A percentile compares a stretch with the other conserved stretches of the same genome.
These are phyloP conservation scores for Palythoa heliodiscus DNA, from an alignment of 92 coral and sea anemone genomes.

Conservation along the genomic window DNA sequence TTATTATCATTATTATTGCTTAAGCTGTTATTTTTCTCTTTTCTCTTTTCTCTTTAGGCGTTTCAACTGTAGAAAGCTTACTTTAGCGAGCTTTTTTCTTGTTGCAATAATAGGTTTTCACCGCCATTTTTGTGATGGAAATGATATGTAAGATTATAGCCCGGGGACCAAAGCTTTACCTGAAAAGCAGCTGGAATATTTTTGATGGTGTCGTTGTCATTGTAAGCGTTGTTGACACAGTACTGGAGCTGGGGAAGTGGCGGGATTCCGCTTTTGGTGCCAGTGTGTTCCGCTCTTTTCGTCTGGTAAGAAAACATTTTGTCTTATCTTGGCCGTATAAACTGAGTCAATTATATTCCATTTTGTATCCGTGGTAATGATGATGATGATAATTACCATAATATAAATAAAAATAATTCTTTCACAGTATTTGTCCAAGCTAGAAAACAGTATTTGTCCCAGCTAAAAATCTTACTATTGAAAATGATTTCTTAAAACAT, in stretches of 20 bases:
- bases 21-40: not conserved
- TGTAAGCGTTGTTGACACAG: conserved; percentile 45
- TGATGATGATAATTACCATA: too few species aligned
- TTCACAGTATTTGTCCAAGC: too few species aligned
- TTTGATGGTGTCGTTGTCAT: conserved; percentile 58
- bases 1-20: too few species aligned
- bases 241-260: conserved; percentile 30
- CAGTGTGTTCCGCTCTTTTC: conserved; percentile 44
- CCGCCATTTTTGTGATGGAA: conserved; percentile 51
- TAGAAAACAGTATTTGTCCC: too few species aligned
- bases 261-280: conserved; percentile 28
- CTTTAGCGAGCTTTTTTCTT: not conserved
- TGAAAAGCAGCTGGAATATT: conserved; percentile 51
- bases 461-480: too few species aligned
- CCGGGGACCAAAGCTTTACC: conserved; percentile 44
- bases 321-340: not conserved
- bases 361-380: too few species aligned
- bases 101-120: conserved; percentile 25
- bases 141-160: conserved; percentile 59
- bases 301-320: conserved; percentile 42
- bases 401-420: too few species aligned
- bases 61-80: not conserved
- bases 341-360: not conserved
- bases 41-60: not conserved
- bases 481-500: too few species aligned